Base-by-base conservation (phyloP, 1,140 invertebrate genomes). In the Drusus annulatus region DNA sequence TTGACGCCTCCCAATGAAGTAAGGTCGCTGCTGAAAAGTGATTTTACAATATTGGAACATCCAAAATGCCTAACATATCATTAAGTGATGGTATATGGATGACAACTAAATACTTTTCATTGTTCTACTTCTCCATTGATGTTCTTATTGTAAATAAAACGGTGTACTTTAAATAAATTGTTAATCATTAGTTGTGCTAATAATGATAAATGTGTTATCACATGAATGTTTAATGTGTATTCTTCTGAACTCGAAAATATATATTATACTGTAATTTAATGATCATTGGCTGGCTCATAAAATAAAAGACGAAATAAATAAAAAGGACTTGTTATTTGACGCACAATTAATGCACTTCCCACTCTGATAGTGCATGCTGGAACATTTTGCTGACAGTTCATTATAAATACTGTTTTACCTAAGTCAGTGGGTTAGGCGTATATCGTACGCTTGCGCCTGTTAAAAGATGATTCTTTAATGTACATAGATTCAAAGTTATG, bases 271-370 rank as follows among this genome's bases (percentile, higher is more conserved):
- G 71, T 75, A 75, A 75, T 75, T 75, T 60, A 56, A 75, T 56
- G 36, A 76, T 63, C 60, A 65, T 58, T 79, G 77, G 77, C 52
- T 79, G 77, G 77, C 62, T 79, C 77, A 79, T 73, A 58, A 71
- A 79, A 79, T 79, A 79, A 79, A 79, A 65, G 63, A 79, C 65
- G 68, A 79, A 79, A 79, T 21, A 71, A 25, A 45, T 45, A 45
- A 13, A 13, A 2, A 13, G 36, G n/a, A n/a, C n/a, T n/a, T 45
- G 10, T 45, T 45, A 45, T 45, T 45, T 45, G 2, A 45, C 36
- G 7, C 36, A 13, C 13, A 45, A 45, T n/a, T n/a, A 13, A 8
- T 45, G 36, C 1, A 0, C 5, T 28, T 36, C 31, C 31, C 31
- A 36, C 31, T 36, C 31, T 36, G 31, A 4, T 3, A 36, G 8